A percentile compares a stretch with the other conserved stretches of the same genome.
These are phyloP conservation scores for Anguilla japonica DNA, from an alignment of 2,113 vertebrate genomes.

Conservation along the genomic window DNA sequence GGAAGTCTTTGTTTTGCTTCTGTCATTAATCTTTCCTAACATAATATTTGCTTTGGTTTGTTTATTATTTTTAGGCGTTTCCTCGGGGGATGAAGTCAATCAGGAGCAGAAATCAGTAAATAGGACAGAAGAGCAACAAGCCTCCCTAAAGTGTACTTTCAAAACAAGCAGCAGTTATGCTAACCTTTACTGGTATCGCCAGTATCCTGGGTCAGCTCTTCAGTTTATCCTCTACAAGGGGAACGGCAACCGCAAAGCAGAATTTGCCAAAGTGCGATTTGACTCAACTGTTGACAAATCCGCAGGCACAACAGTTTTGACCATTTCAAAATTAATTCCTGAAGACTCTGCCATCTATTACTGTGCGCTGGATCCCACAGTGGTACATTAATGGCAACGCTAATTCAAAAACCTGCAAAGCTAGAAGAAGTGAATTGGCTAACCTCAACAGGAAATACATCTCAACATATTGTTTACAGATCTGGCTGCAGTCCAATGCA, in stretches of 20 bases:
- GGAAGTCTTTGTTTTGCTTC: not conserved
- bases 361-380: conserved; percentile 14
- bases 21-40: not conserved
- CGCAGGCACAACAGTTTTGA: not conserved
- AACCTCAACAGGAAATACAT: not conserved
- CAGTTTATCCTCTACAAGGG: not conserved
- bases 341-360: conserved; percentile 19
- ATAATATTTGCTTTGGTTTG: not conserved
- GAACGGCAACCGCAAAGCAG: not conserved
- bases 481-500: not conserved
- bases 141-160: conserved; percentile 20
- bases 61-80: conserved; percentile 7
- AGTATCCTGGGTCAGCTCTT: not conserved
- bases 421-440: not conserved
- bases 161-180: not conserved
- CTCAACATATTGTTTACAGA: not conserved
- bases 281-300: not conserved
- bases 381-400: not conserved
- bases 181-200: not conserved
- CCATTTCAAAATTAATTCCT: not conserved
- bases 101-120: not conserved
- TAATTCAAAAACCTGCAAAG: not conserved
- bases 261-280: not conserved
- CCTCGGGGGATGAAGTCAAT: conserved; percentile 8
- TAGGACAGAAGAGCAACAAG: not conserved